These are phyloP conservation scores for Ferdinandea cuprea DNA, from an alignment of 2,888 invertebrate species.

Conservation along the genomic window DNA sequence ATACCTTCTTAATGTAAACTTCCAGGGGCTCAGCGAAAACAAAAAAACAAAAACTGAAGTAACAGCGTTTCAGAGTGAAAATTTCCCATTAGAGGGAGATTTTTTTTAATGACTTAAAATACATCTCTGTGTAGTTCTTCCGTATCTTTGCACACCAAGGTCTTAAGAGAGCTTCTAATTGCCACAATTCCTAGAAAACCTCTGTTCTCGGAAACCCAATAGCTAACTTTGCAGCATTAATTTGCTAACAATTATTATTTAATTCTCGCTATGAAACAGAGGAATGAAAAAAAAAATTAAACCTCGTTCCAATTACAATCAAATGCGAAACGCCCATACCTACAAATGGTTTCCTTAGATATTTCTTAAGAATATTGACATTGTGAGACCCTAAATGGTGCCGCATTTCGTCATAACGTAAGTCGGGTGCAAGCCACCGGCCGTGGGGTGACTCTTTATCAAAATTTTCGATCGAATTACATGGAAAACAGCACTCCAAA, in stretches of 20 bases:
- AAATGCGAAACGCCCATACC: constrained; percentile 47
- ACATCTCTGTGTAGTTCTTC: too few species aligned
- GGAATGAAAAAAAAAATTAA: constrained; percentile 1
- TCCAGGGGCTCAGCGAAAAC: too few species aligned
- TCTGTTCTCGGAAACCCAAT: constrained; percentile 4
- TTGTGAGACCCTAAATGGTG: constrained; percentile 58
- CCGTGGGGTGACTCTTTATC: constrained; percentile 21
- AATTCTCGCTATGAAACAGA: constrained; percentile 3
- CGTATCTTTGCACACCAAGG: neutral
- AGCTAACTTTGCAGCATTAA: neutral
- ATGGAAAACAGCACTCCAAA: constrained; percentile 38
- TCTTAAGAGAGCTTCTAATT: constrained; percentile 20
- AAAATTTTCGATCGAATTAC: constrained; percentile 56
- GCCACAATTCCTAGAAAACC: constrained; percentile 29
- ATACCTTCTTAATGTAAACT: too few species aligned
- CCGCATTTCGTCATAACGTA: constrained; percentile 47
- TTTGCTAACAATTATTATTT: neutral
- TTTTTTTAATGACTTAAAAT: too few species aligned
- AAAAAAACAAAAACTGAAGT: too few species aligned
- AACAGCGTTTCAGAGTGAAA: too few species aligned
- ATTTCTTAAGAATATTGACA: constrained; percentile 50
- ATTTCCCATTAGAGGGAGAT: too few species aligned
- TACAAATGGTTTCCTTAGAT: constrained; percentile 24
- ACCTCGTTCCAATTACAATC: constrained; percentile 36
- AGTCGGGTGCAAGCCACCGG: constrained; percentile 2